Conservation (phyloP, 1,140 invertebrate genomes). For the Colletes gigas region DNA sequence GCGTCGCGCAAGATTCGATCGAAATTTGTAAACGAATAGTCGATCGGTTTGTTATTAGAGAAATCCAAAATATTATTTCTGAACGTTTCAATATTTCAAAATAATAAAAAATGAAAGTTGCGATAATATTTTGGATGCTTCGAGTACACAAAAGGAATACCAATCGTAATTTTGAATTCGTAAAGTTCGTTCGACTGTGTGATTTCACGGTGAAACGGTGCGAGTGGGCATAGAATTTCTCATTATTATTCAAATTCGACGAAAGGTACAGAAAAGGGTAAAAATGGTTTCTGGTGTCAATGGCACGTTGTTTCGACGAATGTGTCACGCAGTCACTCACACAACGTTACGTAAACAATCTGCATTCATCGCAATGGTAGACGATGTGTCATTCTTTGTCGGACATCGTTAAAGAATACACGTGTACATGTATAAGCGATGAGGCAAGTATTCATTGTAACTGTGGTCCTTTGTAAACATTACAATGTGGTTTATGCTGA, state of each 20-base stretch:
- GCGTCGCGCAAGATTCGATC: neutral
- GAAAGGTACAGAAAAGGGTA: neutral
- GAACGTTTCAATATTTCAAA: too few species aligned
- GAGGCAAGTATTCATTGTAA: conserved; percentile 7
- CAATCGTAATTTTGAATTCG: too few species aligned
- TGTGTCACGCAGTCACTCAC: neutral
- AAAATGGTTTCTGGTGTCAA: neutral
- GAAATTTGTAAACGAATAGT: neutral
- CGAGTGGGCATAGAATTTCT: too few species aligned
- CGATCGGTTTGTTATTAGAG: neutral
- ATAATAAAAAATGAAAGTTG: too few species aligned
- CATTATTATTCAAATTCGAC: too few species aligned
- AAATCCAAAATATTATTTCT: too few species aligned
- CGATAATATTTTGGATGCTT: too few species aligned
- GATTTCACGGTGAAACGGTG: too few species aligned
- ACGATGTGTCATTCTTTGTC: conserved; percentile 44
- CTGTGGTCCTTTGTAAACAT: conserved; percentile 32
- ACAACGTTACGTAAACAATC: neutral
- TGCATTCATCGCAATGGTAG: conserved; percentile 41
- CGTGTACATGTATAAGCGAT: conserved; percentile 37
- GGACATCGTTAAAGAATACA: conserved; percentile 25
- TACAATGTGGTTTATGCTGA: conserved; percentile 16
- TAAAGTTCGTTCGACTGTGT: too few species aligned
- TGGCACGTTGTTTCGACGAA: neutral
- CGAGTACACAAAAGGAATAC: too few species aligned